Conservation (phyloP, 1,140 invertebrate genomes). For the Drosophila pseudoananassae region DNA sequence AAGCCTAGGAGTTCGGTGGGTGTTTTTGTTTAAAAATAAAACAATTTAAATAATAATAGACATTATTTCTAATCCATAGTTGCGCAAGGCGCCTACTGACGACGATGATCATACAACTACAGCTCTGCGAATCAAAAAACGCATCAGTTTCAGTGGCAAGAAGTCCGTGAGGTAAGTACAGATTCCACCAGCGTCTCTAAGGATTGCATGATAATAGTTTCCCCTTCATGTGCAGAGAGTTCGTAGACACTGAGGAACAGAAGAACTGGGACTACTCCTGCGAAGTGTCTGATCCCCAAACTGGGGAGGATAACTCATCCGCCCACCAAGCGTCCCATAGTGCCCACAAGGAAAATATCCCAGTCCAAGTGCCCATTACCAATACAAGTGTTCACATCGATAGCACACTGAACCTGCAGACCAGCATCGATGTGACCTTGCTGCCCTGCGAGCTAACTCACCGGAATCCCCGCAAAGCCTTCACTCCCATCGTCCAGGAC, state of each 20-base stretch:
- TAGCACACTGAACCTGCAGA: conserved; percentile 46
- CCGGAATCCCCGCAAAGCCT: neutral
- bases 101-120: conserved; percentile 18
- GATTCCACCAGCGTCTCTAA: neutral
- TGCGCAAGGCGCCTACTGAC: conserved; percentile 24
- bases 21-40: neutral
- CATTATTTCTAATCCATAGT: conserved; percentile 8
- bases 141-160: conserved; percentile 71
- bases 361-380: neutral
- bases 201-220: neutral
- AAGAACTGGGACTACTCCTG: conserved; percentile 60
- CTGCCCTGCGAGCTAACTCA: conserved; percentile 41
- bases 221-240: conserved; percentile 34
- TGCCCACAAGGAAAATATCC: conserved; percentile 51
- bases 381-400: conserved; percentile 30
- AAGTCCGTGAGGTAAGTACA: conserved; percentile 56
- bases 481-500: neutral
- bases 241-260: conserved; percentile 50
- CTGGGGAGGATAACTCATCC: conserved; percentile 54
- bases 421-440: conserved; percentile 59
- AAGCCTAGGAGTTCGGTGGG: conserved; percentile 55
- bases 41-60: neutral
- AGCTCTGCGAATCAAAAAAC: conserved; percentile 39
- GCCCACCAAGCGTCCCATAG: neutral
- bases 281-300: conserved; percentile 59